Evolutionary conservation across 2,113 vertebrate genomes (phyloP).

Genomic region (Reinhardtius hippoglossoides): DNA sequence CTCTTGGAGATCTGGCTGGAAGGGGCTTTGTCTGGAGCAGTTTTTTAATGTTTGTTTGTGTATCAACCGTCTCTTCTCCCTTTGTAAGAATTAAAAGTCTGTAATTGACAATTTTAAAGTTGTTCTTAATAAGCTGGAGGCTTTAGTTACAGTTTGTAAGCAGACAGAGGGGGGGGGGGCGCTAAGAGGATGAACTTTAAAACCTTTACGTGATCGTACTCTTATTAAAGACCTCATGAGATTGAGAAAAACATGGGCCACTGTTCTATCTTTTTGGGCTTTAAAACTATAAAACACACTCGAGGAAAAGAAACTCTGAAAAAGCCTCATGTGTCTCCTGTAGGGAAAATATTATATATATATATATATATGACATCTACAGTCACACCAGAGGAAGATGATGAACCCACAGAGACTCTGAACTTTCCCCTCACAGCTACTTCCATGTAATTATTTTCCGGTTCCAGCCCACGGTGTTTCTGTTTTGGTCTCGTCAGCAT

Average conservation of each 20-base stretch:
- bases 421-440: background rate
- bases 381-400: background rate
- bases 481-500: too few species aligned
- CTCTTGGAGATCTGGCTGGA: conserved; percentile 42
- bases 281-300: background rate
- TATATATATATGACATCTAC: background rate
- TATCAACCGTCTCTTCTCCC: background rate
- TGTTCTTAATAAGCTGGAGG: background rate
- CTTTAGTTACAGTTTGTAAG: conserved; percentile 2
- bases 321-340: background rate
- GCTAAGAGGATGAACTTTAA: conserved; percentile 40
- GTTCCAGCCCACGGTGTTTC: background rate
- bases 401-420: background rate
- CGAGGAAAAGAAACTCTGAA: background rate
- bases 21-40: conserved; percentile 53
- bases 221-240: background rate
- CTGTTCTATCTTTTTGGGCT: background rate
- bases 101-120: background rate
- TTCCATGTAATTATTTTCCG: background rate
- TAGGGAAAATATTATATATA: background rate
- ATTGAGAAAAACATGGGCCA: background rate
- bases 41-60: conserved; percentile 20
- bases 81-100: conserved; percentile 5
- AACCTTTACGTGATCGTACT: conserved; percentile 17
- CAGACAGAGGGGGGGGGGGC: conserved; percentile 11